phyloP scores from a whole-genome alignment of 1,140 invertebrate species.

The Macrostomum lignano region DNA sequence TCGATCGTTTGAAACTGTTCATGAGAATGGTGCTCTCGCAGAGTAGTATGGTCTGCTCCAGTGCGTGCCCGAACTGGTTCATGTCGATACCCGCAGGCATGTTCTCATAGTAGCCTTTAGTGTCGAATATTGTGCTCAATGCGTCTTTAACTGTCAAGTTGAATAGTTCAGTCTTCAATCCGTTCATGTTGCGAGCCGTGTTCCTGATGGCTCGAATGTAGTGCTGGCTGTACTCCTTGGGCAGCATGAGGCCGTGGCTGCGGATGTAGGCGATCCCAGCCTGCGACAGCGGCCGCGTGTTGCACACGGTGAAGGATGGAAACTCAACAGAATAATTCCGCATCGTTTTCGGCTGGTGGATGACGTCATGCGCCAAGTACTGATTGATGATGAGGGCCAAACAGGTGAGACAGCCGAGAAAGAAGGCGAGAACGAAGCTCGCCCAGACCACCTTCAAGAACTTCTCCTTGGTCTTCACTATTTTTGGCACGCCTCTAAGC shows the following conservation, averaged over 20 bases:
- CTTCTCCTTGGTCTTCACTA: neutral
- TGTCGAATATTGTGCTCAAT: too few relatives aligned
- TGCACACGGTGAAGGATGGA: neutral
- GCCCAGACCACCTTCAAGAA: neutral
- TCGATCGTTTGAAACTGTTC: neutral
- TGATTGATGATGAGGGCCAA: neutral
- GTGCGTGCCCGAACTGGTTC: neutral
- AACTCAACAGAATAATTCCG: neutral
- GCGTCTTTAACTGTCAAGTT: too few relatives aligned
- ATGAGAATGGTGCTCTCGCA: neutral
- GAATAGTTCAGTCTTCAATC: neutral
- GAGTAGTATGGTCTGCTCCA: neutral
- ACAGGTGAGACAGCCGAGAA: neutral
- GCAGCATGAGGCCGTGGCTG: too few relatives aligned
- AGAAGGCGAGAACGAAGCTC: constrained; percentile 1
- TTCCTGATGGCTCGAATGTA: too few relatives aligned
- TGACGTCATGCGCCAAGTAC: constrained; percentile 1
- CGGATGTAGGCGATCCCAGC: neutral
- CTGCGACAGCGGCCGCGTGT: neutral
- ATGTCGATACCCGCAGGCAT: neutral
- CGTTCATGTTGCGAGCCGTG: neutral
- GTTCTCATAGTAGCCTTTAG: too few relatives aligned
- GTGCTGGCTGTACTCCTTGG: too few relatives aligned
- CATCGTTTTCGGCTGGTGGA: constrained; percentile 1
- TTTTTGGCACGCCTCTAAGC: constrained; percentile 1